These are phyloP conservation scores for Sipha flava DNA, from an alignment of 1,140 invertebrate genomes.

Conservation along the genomic window DNA sequence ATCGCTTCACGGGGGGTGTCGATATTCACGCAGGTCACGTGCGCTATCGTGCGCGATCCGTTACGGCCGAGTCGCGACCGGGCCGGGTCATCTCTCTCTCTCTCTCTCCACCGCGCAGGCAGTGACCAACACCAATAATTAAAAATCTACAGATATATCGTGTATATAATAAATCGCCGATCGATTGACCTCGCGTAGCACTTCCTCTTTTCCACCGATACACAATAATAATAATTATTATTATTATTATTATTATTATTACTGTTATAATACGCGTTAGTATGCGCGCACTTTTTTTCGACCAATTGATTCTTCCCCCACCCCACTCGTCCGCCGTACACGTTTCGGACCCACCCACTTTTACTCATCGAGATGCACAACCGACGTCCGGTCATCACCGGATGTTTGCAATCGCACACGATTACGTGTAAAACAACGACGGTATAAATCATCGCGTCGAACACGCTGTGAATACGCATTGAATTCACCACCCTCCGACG, in stretches of 20 bases:
- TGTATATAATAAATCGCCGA: background rate
- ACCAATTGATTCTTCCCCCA: background rate
- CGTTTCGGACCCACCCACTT: background rate
- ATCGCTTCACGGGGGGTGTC: background rate
- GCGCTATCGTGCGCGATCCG: slow-evolving; percentile 11
- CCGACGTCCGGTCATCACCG: background rate
- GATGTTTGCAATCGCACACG: background rate
- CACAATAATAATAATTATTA: background rate
- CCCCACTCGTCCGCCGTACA: background rate
- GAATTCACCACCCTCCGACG: no score
- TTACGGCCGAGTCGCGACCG: background rate
- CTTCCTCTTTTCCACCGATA: background rate
- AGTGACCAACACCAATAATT: slow-evolving; percentile 14
- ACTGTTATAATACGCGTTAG: background rate
- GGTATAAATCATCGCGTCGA: background rate
- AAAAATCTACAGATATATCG: background rate
- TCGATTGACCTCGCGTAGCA: slow-evolving; percentile 1
- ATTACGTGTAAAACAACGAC: no score
- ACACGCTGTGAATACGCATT: no score
- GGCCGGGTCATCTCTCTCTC: no score
- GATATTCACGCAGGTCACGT: slow-evolving; percentile 20
- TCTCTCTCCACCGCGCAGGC: background rate
- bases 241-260: background rate
- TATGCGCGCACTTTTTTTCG: background rate
- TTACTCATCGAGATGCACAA: no score